Percentiles rank a stretch among this genome's conserved stretches.
phyloP scores from a whole-genome alignment of 2,113 vertebrate species.

The Hyla sarda region DNA sequence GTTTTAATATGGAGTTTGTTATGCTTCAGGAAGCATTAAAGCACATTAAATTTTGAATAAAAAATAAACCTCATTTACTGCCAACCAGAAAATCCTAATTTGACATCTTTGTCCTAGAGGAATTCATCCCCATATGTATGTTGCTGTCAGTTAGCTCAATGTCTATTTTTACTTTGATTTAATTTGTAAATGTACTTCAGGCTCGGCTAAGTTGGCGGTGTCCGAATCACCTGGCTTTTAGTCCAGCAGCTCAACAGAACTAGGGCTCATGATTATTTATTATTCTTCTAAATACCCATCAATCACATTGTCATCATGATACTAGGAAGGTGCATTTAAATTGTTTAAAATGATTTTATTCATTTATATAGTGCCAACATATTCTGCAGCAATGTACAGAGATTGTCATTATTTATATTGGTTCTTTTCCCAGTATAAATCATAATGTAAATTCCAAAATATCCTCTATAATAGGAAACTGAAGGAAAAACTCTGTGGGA shows the following conservation, averaged over 20 bases:
- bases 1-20: conserved; percentile 40
- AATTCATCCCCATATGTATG: conserved; percentile 36
- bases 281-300: background rate
- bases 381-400: too few relatives aligned
- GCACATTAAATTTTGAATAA: conserved; percentile 30
- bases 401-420: too few relatives aligned
- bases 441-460: too few relatives aligned
- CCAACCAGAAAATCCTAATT: conserved; percentile 42
- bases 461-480: too few relatives aligned
- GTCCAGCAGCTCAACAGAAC: background rate
- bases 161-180: conserved; percentile 41
- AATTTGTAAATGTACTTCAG: conserved; percentile 40
- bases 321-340: too few relatives aligned
- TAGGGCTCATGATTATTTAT: conserved; percentile 19
- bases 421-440: too few relatives aligned
- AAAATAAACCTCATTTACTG: conserved; percentile 40
- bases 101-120: conserved; percentile 50
- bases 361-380: too few relatives aligned
- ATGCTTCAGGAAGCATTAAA: conserved; percentile 48
- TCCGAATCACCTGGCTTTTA: conserved; percentile 39
- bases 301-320: background rate
- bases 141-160: conserved; percentile 14
- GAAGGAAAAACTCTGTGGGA: too few relatives aligned
- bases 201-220: conserved; percentile 6
- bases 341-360: too few relatives aligned